Conservation (phyloP, 2,888 invertebrate species). For the Diarsia mendica region DNA sequence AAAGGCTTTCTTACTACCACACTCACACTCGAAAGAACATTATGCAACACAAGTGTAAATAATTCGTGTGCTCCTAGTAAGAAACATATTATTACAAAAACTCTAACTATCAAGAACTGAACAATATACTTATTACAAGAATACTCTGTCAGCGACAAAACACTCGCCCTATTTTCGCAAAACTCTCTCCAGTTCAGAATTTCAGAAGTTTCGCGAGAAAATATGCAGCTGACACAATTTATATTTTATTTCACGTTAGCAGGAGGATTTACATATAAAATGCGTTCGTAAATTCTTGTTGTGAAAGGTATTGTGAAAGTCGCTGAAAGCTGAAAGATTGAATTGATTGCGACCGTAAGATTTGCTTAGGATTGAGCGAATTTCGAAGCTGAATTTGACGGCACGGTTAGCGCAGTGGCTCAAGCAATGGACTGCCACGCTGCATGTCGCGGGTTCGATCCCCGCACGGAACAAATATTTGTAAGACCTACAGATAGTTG, state of each 20-base stretch:
- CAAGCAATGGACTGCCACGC: too few species aligned
- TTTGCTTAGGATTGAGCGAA: not conserved
- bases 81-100: not conserved
- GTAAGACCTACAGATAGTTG: too few species aligned
- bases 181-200: slow-evolving; percentile 11
- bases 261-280: slow-evolving; percentile 43
- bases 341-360: slow-evolving; percentile 6
- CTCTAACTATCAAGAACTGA: slow-evolving; percentile 11
- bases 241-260: slow-evolving; percentile 29
- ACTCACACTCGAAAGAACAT: too few species aligned
- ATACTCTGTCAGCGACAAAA: slow-evolving; percentile 13
- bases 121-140: slow-evolving; percentile 6
- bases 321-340: slow-evolving; percentile 10
- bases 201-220: slow-evolving; percentile 28
- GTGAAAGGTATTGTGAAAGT: slow-evolving; percentile 15
- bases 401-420: too few species aligned
- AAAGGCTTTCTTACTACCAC: too few species aligned
- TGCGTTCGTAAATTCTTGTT: slow-evolving; percentile 20
- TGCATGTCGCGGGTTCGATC: too few species aligned
- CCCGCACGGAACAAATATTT: too few species aligned
- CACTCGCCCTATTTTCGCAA: not conserved
- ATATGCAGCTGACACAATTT: slow-evolving; percentile 37
- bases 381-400: slow-evolving; percentile 8
- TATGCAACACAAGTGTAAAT: not conserved
- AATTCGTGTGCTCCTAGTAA: not conserved